Base-by-base conservation (phyloP, 1,140 invertebrate genomes). In the Drosophila busckii region DNA sequence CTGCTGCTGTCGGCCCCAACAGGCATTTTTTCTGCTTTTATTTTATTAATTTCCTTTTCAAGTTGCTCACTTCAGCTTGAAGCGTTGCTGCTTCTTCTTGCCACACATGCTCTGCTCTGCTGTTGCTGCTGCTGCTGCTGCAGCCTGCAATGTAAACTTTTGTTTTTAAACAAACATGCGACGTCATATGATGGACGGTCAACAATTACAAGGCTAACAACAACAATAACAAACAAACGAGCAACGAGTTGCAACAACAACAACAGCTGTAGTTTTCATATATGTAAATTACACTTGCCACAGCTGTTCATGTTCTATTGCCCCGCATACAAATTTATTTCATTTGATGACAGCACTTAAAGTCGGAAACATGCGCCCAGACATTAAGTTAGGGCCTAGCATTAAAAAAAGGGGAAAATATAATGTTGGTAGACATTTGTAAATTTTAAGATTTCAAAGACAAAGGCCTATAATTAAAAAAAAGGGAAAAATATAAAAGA, bases 11-110 rank as follows among this genome's bases (percentile, higher is more conserved):
- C 32, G 37, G 45, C 12, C n/a, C n/a, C 13, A 53, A 67, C 70
- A 62, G n/a, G n/a, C n/a, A n/a, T n/a, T n/a, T n/a, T n/a, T n/a
- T n/a, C n/a, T 34, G 38, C 58, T 59, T 59, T 59, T 53, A 62
- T 73, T 63, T 75, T 75, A 75, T 75, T 71, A 71, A 71, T 71
- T 68, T 75, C 56, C 63, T 23, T 44, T 58, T 52, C 50, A 68
- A 71, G 56, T 73, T 71, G 68, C 31, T 20, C n/a, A n/a, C n/a
- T n/a, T n/a, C n/a, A n/a, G n/a, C n/a, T n/a, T n/a, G n/a, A n/a
- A 40, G 32, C 48, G 26, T 34, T 32, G 46, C 58, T 23, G 34
- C 16, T 22, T 25, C 35, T n/a, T 22, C 5, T 10, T 17, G 2
- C 7, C 15, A 9, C 37, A 17, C 7, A 6, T 10, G 12, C 22